Evolutionary conservation across 2,113 vertebrate genomes (phyloP).

Genomic region (Desmodus rotundus): DNA sequence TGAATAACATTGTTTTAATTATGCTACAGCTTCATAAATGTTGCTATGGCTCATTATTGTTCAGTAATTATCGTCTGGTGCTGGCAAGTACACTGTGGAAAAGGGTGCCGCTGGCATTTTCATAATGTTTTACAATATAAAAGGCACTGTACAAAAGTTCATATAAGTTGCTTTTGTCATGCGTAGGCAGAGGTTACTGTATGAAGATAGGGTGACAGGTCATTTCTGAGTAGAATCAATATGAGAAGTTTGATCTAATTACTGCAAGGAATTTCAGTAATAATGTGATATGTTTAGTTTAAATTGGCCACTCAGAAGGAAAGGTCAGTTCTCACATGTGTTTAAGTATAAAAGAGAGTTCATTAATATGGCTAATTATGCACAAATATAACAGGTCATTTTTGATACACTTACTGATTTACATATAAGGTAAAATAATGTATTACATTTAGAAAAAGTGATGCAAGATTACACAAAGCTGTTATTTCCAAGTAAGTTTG

Average conservation of each 20-base stretch:
- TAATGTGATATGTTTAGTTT: not conserved
- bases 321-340: slow-evolving; percentile 7
- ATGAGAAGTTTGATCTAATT: slow-evolving; percentile 33
- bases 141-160: not conserved
- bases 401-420: not conserved
- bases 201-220: slow-evolving; percentile 4
- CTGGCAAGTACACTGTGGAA: not conserved
- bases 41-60: not conserved
- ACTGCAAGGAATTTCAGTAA: slow-evolving; percentile 8
- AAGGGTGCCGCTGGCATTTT: slow-evolving; percentile 39
- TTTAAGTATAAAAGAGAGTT: not conserved
- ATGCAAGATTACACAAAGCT: not conserved
- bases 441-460: not conserved
- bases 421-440: not conserved
- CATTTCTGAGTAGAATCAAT: not conserved
- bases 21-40: slow-evolving; percentile 25
- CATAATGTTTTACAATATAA: slow-evolving; percentile 1
- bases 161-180: slow-evolving; percentile 11
- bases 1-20: slow-evolving; percentile 21
- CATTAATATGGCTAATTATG: not conserved
- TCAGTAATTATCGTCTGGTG: slow-evolving; percentile 15
- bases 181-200: not conserved
- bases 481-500: not conserved
- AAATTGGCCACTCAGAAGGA: slow-evolving; percentile 19
- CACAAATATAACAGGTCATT: not conserved